Conservation (phyloP, 1,140 invertebrate species). For the Theocolax elegans region DNA sequence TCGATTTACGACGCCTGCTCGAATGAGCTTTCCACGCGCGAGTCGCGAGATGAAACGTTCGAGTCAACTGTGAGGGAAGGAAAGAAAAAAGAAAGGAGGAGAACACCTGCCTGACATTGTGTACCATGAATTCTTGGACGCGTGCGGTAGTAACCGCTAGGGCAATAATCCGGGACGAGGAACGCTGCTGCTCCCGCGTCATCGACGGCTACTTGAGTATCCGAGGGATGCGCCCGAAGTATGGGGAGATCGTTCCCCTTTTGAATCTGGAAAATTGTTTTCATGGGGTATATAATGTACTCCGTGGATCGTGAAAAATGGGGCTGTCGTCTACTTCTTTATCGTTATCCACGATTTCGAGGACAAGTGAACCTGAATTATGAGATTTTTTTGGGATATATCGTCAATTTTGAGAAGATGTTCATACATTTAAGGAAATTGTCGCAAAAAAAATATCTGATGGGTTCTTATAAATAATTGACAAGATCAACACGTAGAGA, state of each 20-base stretch:
- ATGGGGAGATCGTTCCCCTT: too few species aligned
- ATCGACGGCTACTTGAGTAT: background rate
- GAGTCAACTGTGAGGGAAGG: background rate
- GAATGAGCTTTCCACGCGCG: slow-evolving; percentile 23
- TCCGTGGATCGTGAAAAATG: background rate
- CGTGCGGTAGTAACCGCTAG: background rate
- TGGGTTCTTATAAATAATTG: too few species aligned
- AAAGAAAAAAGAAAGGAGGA: background rate
- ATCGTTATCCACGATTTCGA: too few species aligned
- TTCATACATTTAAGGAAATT: too few species aligned
- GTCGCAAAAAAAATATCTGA: too few species aligned
- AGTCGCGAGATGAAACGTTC: slow-evolving; percentile 3
- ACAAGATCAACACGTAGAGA: too few species aligned
- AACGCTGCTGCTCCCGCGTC: background rate
- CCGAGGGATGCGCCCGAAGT: too few species aligned
- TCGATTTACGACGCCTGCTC: slow-evolving; percentile 31
- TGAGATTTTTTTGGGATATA: too few species aligned
- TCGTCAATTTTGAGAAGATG: too few species aligned
- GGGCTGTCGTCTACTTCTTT: too few species aligned
- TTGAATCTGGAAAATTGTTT: background rate
- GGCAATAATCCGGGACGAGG: background rate
- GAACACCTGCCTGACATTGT: background rate
- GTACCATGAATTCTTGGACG: too few species aligned
- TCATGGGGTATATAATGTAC: background rate
- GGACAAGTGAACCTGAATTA: too few species aligned